Evolutionary conservation across 2,113 vertebrate genomes (phyloP), one percentile per base, ranked within the genome.

Genomic region (Crotophaga sulcirostris): DNA sequence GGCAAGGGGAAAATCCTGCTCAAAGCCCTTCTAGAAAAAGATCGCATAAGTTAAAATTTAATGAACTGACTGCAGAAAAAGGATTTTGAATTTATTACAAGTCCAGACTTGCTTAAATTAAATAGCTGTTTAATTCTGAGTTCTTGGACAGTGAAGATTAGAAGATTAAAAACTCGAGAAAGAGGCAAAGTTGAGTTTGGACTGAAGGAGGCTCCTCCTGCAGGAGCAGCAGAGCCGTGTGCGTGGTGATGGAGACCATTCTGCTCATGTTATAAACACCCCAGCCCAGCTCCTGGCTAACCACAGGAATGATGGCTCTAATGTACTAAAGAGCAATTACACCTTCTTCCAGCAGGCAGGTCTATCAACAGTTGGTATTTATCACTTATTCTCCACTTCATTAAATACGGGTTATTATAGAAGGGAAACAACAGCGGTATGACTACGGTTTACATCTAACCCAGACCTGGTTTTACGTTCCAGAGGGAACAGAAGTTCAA

Each of bases 1-100:
- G n/a, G 94, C 91, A 79, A 81, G 87, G 81, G 78, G 58, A 90
- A 75, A 96, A 92, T 76, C 67, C 83, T 84, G 87, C 94, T 78
- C 58, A 55, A 36, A 76, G 79, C 79, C 95, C 51, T 93, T 51
- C 87, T 20, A 93, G 90, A 67, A 82, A n/a, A 40, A 87, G 67
- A 54, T 80, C 83, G 84, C 84, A 74, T 44, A 45, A 77, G 93
- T 94, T 84, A 64, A 96, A 51, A 95, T 97, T 93, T 96, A 95
- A 97, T 74, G 80, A 96, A 89, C 59, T 86, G 80, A 83, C 76
- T 78, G 88, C 85, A 93, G 68, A 54, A 67, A 95, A 88, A 70
- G 64, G 79, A 73, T 55, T 93, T 59, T 59, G 69, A 77, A 90
- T 77, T 84, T 60, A 82, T 96, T 89, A 90, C 68, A 77, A 82